Percentiles rank a stretch among this genome's conserved stretches.
phyloP scores from a whole-genome alignment of 2,888 invertebrate species.

The Noctuana brunneofusca region DNA sequence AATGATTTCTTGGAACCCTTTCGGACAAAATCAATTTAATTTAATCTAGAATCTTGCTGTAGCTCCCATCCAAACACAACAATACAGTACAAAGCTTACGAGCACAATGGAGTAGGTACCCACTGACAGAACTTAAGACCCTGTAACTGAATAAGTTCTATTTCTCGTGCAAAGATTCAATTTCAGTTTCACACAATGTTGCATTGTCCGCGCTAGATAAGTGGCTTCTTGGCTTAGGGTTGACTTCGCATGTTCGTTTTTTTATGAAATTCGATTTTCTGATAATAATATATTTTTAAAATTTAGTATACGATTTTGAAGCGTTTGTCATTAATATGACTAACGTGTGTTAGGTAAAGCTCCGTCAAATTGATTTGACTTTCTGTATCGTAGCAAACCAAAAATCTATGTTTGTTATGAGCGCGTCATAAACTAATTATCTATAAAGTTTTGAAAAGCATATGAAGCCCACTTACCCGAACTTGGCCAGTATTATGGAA shows the following conservation, averaged over 20 bases:
- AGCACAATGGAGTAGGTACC: slow-evolving; percentile 15
- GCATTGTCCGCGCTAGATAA: slow-evolving; percentile 31
- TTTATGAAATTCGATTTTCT: neutral
- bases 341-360: too few relatives aligned
- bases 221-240: slow-evolving; percentile 15
- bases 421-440: too few relatives aligned
- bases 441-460: too few relatives aligned
- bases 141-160: slow-evolving; percentile 29
- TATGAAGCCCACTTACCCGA: too few relatives aligned
- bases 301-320: too few relatives aligned
- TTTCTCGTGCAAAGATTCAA: slow-evolving; percentile 29
- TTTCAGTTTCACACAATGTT: slow-evolving; percentile 33
- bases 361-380: too few relatives aligned
- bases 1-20: neutral
- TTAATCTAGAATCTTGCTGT: slow-evolving; percentile 13
- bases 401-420: too few relatives aligned
- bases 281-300: too few relatives aligned
- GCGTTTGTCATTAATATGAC: too few relatives aligned
- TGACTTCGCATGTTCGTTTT: neutral
- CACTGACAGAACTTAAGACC: slow-evolving; percentile 19
- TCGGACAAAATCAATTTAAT: slow-evolving; percentile 11
- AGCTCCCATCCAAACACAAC: slow-evolving; percentile 5
- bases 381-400: too few relatives aligned
- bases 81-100: slow-evolving; percentile 13
- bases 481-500: too few relatives aligned